Evolutionary conservation across 2,888 invertebrate species (phyloP).

Genomic region (Drosophila quinaria): DNA sequence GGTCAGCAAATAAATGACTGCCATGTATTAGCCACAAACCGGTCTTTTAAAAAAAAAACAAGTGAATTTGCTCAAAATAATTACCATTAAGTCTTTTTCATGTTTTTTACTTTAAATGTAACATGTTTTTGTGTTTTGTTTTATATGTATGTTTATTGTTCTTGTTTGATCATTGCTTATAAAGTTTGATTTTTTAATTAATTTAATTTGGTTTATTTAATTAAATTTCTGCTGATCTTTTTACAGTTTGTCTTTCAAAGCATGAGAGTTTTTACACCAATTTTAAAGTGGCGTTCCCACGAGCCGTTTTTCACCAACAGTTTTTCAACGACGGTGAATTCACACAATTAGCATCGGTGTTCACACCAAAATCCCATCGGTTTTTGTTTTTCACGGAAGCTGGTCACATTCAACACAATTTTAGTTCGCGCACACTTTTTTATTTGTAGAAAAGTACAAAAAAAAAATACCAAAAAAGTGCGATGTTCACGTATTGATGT

Average conservation of each 20-base stretch:
- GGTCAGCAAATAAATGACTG: not conserved
- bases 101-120: constrained; percentile 22
- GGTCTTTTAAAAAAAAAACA: constrained; percentile 1
- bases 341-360: too few species aligned
- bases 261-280: not conserved
- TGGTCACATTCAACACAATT: too few species aligned
- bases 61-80: constrained; percentile 22
- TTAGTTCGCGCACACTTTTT: too few species aligned
- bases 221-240: not conserved
- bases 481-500: too few species aligned
- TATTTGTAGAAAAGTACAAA: too few species aligned
- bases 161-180: constrained; percentile 33
- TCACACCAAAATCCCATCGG: too few species aligned
- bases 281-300: too few species aligned
- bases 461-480: too few species aligned
- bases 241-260: not conserved
- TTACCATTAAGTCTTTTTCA: constrained; percentile 12
- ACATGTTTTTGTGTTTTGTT: constrained; percentile 32
- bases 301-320: too few species aligned
- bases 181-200: constrained; percentile 35
- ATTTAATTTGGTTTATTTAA: not conserved
- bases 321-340: too few species aligned
- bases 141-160: constrained; percentile 36
- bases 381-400: too few species aligned
- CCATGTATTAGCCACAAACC: constrained; percentile 32